Evolutionary conservation across 2,113 vertebrate genomes (phyloP).

Genomic region (Bubo scandiacus): DNA sequence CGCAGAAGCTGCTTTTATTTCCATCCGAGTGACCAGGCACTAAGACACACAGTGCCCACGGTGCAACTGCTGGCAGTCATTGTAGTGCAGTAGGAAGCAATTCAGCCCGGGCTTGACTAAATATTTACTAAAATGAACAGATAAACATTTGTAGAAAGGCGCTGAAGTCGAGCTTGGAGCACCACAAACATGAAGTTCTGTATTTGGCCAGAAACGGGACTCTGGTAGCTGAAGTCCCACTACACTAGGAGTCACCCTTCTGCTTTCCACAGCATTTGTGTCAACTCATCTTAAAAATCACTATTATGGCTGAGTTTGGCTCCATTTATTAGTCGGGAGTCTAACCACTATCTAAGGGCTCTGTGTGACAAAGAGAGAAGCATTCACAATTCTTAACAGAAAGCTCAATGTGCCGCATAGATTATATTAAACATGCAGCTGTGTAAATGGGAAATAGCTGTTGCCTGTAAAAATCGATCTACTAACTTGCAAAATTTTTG

Average conservation of each 20-base stretch:
- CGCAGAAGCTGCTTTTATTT: background rate
- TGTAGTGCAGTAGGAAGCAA: background rate
- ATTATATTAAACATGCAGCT: rapidly evolving
- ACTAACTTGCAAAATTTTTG: background rate
- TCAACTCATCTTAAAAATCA: background rate
- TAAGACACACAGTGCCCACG: rapidly evolving
- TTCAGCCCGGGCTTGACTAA: background rate
- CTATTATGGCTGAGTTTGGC: background rate
- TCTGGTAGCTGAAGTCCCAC: background rate
- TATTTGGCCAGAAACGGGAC: background rate
- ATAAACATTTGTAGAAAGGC: background rate
- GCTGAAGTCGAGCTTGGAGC: background rate
- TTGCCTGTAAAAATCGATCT: background rate
- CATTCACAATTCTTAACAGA: background rate
- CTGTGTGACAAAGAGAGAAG: background rate
- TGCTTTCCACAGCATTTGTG: background rate
- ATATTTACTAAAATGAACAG: background rate
- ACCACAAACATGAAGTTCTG: background rate
- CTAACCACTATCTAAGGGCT: background rate
- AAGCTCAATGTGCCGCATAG: background rate
- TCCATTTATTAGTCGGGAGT: background rate
- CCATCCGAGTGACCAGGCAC: background rate
- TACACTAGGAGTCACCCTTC: background rate
- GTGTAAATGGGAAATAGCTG: background rate
- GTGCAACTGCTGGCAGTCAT: background rate